Evolutionary conservation across 2,888 invertebrate species (phyloP).

Genomic region (Oligia fasciuncula): DNA sequence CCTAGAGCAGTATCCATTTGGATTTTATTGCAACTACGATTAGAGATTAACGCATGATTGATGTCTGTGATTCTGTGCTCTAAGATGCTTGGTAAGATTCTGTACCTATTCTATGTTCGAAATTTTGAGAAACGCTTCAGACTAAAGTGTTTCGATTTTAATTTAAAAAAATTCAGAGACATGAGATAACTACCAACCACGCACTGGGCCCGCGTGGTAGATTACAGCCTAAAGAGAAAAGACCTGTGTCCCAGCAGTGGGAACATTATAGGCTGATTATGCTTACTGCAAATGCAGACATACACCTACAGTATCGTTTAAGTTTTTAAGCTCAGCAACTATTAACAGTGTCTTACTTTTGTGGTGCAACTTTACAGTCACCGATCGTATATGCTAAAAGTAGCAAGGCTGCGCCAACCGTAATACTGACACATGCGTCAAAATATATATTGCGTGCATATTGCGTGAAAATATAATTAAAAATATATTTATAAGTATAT

Average conservation of each 20-base stretch:
- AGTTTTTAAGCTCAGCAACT: neutral
- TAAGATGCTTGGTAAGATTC: neutral
- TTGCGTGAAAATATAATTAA: constrained; percentile 40
- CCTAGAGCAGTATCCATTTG: too few species aligned
- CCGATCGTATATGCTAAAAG: neutral
- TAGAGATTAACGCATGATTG: too few species aligned
- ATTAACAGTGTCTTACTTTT: neutral
- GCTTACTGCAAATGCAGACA: neutral
- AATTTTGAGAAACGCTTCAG: neutral
- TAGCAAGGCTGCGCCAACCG: neutral
- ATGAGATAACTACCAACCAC: too few species aligned
- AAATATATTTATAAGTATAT: constrained; percentile 45
- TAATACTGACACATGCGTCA: constrained; percentile 65
- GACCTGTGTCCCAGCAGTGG: too few species aligned
- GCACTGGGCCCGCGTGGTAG: too few species aligned
- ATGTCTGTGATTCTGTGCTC: too few species aligned
- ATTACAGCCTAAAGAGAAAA: too few species aligned
- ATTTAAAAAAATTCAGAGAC: neutral
- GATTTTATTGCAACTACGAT: neutral
- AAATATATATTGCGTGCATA: too few species aligned
- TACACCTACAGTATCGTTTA: too few species aligned
- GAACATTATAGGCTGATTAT: too few species aligned
- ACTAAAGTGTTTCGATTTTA: neutral
- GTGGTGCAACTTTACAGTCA: neutral
- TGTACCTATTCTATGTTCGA: neutral